Percentiles rank a stretch among this genome's conserved stretches.
Evolutionary conservation across 2,797 vertebrate species (phyloP).

Genomic region (Arnoldichthys spilopterus): DNA sequence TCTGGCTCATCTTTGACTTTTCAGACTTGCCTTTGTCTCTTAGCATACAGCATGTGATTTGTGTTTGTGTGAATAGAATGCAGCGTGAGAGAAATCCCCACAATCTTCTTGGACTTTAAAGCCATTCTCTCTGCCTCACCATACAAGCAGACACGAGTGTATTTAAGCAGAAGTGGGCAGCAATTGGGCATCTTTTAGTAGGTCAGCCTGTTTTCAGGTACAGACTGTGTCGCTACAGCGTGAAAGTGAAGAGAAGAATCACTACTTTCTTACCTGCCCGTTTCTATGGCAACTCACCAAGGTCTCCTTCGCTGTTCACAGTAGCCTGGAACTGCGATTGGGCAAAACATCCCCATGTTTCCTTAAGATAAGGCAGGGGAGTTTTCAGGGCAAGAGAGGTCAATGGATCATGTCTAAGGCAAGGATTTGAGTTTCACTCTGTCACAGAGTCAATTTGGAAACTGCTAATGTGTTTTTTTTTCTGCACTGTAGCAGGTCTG

Average conservation of each 20-base stretch:
- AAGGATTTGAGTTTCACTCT: constrained; percentile 13
- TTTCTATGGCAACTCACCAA: constrained; percentile 76
- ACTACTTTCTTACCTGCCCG: constrained; percentile 77
- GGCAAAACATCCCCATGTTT: constrained; percentile 63
- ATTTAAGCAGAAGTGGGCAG: constrained; percentile 46
- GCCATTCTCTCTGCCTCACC: constrained; percentile 13
- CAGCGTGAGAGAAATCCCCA: constrained; percentile 21
- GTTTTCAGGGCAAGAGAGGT: constrained; percentile 35
- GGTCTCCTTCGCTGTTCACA: constrained; percentile 66
- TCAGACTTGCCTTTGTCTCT: constrained; percentile 13
- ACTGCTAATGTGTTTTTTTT: constrained; percentile 21
- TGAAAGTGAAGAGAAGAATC: constrained; percentile 69
- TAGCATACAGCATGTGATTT: background rate
- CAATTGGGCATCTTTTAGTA: constrained; percentile 61
- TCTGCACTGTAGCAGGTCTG: constrained; percentile 2
- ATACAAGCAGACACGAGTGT: constrained; percentile 16
- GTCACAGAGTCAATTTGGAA: background rate
- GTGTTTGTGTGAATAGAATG: background rate
- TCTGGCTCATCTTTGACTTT: constrained; percentile 22
- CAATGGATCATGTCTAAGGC: constrained; percentile 30
- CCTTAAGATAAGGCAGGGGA: constrained; percentile 42
- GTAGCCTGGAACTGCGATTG: constrained; percentile 65
- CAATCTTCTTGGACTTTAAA: constrained; percentile 36
- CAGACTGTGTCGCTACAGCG: constrained; percentile 59
- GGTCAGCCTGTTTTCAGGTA: constrained; percentile 70